Conservation (phyloP, 1,140 invertebrate genomes). For the Euborellia annulipes region DNA sequence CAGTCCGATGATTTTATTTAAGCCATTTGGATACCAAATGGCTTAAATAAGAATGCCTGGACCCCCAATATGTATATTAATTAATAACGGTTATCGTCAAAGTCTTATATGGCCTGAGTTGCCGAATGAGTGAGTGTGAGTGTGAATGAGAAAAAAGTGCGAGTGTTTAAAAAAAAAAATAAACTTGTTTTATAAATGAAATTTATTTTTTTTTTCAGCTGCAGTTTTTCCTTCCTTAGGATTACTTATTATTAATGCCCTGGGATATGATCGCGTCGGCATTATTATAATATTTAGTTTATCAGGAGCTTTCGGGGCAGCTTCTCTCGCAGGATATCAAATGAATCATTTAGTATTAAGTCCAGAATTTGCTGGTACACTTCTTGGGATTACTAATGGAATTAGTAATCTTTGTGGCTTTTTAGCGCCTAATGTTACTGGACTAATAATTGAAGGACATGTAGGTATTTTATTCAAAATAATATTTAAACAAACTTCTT, state of each 20-base stretch:
- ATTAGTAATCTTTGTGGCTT: conserved; percentile 76
- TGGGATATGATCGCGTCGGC: conserved; percentile 50
- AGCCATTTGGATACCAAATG: too few relatives aligned
- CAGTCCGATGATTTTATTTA: too few relatives aligned
- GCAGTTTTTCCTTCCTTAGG: conserved; percentile 56
- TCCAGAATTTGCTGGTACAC: conserved; percentile 66
- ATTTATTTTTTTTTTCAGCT: conserved; percentile 25
- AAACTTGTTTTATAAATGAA: too few relatives aligned
- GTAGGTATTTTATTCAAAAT: conserved; percentile 8
- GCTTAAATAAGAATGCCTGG: too few relatives aligned
- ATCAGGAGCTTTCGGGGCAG: conserved; percentile 53
- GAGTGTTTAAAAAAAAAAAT: too few relatives aligned
- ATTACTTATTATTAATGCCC: conserved; percentile 56
- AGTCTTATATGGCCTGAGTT: too few relatives aligned
- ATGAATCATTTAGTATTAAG: conserved; percentile 82
- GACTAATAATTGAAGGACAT: conserved; percentile 26
- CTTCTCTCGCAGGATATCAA: conserved; percentile 59
- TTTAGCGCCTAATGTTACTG: conserved; percentile 64
- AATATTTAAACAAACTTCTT: neutral
- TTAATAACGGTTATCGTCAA: too few relatives aligned
- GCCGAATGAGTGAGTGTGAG: too few relatives aligned
- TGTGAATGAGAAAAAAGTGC: too few relatives aligned
- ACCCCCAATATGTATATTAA: too few relatives aligned
- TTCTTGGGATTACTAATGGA: conserved; percentile 80
- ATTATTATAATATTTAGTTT: conserved; percentile 54